phyloP scores from a whole-genome alignment of 92 coral and sea anemone species.

The Palythoa heliodiscus region DNA sequence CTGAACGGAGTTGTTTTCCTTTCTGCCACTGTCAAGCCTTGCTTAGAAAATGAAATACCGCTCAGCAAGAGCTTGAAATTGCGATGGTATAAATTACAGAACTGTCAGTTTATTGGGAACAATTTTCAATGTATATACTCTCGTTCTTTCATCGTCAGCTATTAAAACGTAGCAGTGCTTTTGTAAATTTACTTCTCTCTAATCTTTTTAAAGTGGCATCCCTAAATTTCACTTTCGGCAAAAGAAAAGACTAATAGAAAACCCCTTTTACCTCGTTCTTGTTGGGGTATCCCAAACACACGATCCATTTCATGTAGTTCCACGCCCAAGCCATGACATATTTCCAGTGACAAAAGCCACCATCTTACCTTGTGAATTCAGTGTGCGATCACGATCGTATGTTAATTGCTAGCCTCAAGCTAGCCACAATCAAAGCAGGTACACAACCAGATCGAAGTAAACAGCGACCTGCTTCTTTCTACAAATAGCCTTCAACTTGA shows the following conservation, averaged over 20 bases:
- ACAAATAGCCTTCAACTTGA: background rate
- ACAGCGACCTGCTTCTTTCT: background rate
- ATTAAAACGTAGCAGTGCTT: background rate
- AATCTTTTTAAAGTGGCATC: too few relatives aligned
- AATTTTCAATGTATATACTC: background rate
- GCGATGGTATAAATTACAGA: background rate
- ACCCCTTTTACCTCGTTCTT: constrained; percentile 48
- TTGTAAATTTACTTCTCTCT: too few relatives aligned
- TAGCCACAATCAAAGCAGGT: constrained; percentile 20
- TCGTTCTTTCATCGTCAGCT: background rate
- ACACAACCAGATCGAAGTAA: background rate
- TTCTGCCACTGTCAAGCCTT: background rate
- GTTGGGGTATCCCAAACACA: constrained; percentile 63
- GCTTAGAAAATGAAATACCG: background rate
- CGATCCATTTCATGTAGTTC: constrained; percentile 65
- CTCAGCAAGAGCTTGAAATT: background rate
- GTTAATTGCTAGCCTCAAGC: background rate
- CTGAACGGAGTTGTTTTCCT: constrained; percentile 11
- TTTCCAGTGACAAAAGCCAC: background rate
- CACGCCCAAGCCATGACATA: constrained; percentile 56
- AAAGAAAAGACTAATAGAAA: background rate
- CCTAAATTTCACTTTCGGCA: background rate
- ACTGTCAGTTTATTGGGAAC: background rate
- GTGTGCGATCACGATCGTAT: constrained; percentile 24
- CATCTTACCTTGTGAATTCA: constrained; percentile 30